A percentile compares a stretch with the other conserved stretches of the same genome.
phyloP scores from a whole-genome alignment of 2,888 invertebrate species.

The Hipparchia sbordonii region DNA sequence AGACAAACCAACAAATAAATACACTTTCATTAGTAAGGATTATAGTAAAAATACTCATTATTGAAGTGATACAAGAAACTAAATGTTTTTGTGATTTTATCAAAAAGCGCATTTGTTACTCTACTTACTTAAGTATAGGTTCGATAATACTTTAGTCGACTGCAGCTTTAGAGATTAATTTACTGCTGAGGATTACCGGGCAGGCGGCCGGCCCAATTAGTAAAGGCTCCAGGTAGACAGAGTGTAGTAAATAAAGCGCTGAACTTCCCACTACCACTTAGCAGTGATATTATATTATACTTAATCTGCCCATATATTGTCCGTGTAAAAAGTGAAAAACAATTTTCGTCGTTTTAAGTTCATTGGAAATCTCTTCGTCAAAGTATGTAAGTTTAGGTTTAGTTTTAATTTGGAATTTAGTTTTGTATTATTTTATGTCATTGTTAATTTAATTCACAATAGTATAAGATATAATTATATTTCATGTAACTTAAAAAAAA shows the following conservation, averaged over 20 bases:
- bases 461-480: too few species aligned
- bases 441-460: too few species aligned
- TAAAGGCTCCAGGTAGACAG: conserved; percentile 26
- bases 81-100: conserved; percentile 10
- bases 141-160: conserved; percentile 19
- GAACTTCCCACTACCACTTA: neutral
- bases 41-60: too few species aligned
- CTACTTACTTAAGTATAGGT: neutral
- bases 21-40: too few species aligned
- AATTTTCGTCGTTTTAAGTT: too few species aligned
- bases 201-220: conserved; percentile 32
- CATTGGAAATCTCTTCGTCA: too few species aligned
- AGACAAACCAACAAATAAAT: too few species aligned
- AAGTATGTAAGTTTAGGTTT: too few species aligned
- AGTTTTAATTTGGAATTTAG: too few species aligned
- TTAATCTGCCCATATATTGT: neutral
- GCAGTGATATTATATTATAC: neutral
- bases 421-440: too few species aligned
- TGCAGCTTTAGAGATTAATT: conserved; percentile 37
- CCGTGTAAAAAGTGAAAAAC: too few species aligned
- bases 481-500: too few species aligned
- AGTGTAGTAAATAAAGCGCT: neutral
- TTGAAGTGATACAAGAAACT: neutral
- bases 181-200: conserved; percentile 29
- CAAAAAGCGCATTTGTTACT: conserved; percentile 27